Evolutionary conservation across 2,113 vertebrate genomes (phyloP).

Genomic region (Percina caprodes): DNA sequence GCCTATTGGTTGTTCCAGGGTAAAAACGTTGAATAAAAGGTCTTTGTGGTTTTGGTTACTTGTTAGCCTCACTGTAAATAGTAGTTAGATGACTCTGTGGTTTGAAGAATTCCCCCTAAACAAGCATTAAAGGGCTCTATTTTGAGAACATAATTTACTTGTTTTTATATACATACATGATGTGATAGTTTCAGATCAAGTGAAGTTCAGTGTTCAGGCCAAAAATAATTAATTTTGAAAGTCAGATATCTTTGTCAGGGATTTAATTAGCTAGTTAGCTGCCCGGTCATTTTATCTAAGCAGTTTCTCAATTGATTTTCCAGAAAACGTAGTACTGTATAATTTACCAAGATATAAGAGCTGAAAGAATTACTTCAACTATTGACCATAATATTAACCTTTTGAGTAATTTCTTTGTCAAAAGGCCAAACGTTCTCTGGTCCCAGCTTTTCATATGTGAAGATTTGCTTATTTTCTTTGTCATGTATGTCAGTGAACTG

Average conservation of each 20-base stretch:
- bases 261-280: background rate
- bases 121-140: constrained; percentile 6
- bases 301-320: background rate
- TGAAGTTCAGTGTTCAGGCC: constrained; percentile 1
- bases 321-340: background rate
- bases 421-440: background rate
- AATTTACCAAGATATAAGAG: background rate
- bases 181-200: constrained; percentile 17
- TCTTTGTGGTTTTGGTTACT: constrained; percentile 39
- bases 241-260: background rate
- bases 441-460: background rate
- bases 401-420: background rate
- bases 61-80: constrained; percentile 25
- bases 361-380: background rate
- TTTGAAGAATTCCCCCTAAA: constrained; percentile 15
- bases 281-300: background rate
- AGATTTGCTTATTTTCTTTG: no score
- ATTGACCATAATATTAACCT: background rate
- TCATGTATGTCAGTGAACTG: background rate
- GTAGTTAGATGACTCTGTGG: constrained; percentile 23
- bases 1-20: background rate
- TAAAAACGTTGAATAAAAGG: constrained; percentile 20
- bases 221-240: constrained; percentile 28
- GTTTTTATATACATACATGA: constrained; percentile 15
- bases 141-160: constrained; percentile 6